A percentile compares a stretch with the other conserved stretches of the same genome.
These are phyloP conservation scores for Camelus dromedarius DNA, from an alignment of 2,113 vertebrate species.

Conservation along the genomic window DNA sequence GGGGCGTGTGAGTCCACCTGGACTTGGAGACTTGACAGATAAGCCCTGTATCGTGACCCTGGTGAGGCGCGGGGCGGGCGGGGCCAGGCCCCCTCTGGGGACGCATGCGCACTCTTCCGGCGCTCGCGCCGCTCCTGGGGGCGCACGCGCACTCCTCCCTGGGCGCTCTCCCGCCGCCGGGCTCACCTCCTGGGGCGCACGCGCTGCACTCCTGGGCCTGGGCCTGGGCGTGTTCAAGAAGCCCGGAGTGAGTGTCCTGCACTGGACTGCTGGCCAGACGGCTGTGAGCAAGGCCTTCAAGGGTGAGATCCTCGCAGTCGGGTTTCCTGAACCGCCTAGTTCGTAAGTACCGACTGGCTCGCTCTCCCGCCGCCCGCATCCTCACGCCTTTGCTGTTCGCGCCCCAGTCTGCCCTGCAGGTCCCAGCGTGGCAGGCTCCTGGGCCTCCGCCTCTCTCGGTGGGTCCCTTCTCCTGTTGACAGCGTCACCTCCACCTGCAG, in stretches of 20 bases:
- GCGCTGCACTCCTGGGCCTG: too few relatives aligned
- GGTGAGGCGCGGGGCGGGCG: too few relatives aligned
- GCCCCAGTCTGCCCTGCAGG: background rate
- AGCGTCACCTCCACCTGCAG: background rate
- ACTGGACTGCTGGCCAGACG: background rate
- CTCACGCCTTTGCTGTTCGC: background rate
- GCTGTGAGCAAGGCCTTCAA: background rate
- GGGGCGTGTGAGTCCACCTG: accelerated
- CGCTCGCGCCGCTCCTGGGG: background rate
- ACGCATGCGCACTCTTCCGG: background rate
- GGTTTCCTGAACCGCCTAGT: background rate
- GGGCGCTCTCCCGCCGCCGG: too few relatives aligned
- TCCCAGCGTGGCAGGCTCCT: background rate
- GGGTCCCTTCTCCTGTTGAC: background rate
- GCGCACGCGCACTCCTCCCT: too few relatives aligned
- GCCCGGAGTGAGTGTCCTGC: background rate
- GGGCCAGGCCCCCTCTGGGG: background rate
- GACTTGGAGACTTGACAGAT: background rate
- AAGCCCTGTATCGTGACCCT: background rate
- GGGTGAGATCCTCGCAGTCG: background rate
- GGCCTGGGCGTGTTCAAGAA: too few relatives aligned
- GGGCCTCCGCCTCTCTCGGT: background rate
- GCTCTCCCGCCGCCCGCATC: accelerated
- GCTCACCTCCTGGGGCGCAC: too few relatives aligned
- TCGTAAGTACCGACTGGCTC: background rate